Evolutionary conservation across 2,113 vertebrate species (phyloP), one percentile per base, ranked within the genome.

Genomic region (Paradoxurus hermaphroditus): DNA sequence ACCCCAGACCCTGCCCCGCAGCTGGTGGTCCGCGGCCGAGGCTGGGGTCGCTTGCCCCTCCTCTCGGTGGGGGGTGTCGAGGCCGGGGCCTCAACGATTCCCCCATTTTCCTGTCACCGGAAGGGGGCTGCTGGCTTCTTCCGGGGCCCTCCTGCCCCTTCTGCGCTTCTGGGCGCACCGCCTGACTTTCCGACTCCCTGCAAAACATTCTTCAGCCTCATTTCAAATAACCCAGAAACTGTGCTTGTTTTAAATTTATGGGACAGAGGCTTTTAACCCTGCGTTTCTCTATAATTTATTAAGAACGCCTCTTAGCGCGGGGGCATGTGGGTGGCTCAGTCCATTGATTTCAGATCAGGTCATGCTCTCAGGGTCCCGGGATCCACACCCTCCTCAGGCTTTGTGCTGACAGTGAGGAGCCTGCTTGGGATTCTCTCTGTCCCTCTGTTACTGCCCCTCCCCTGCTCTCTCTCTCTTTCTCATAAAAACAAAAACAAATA

Each of bases 21-120:
- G 0, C 44, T 5, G 0, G 0, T 2, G 34, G 5, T 31, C 63
- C 25, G n/a, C 31, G 25, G 19, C 0, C 56, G 59, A 23, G 29
- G 25, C 16, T 31, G 14, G 21, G 2, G n/a, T 56, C 49, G 46
- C 49, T 44, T 34, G 73, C 1, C 0, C 0, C 5, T 9, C n/a
- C 41, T 53, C 31, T 16, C 72, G 70, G 19, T 23, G 36, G 31
- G 41, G 10, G 12, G 5, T 19, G 53, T 21, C 8, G 21, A 25
- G 3, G 1, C 10, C 1, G 0, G 6, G 21, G 36, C 18, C 63
- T 53, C 0, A 5, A 39, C 23, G 4, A 4, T 15, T 44, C 27
- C 13, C 0, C 0, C 16, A 11, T 36, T 34, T 19, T 7, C 27
- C 36, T 3, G 1, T 2, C 4, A 12, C 70, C 51, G 34, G 23